Evolutionary conservation across 2,797 vertebrate genomes (phyloP).

Genomic region (Holocentrus rufus): DNA sequence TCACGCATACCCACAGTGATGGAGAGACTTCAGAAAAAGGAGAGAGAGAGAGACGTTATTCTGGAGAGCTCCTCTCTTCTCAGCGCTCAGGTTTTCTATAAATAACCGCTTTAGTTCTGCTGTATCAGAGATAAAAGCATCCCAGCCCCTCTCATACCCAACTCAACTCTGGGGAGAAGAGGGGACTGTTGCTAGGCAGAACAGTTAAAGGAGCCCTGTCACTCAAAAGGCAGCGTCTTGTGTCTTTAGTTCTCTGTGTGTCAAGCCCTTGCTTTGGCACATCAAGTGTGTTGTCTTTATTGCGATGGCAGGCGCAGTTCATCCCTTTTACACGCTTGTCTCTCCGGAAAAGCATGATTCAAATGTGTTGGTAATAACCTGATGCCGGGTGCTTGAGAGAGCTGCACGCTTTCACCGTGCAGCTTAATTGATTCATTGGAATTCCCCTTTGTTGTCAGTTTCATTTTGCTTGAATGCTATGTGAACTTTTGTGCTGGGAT

Average conservation of each 20-base stretch:
- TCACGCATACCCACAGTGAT: conserved; percentile 50
- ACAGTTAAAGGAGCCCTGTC: conserved; percentile 83
- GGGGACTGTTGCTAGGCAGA: conserved; percentile 83
- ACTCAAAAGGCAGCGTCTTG: conserved; percentile 63
- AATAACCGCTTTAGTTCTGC: conserved; percentile 84
- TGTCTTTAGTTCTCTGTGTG: conserved; percentile 57
- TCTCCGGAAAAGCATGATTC: conserved; percentile 69
- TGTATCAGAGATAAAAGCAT: conserved; percentile 84
- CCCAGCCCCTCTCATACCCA: conserved; percentile 65
- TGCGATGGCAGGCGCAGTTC: conserved; percentile 73
- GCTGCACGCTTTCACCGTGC: conserved; percentile 54
- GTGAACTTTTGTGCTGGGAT: conserved; percentile 71
- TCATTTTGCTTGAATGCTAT: conserved; percentile 66
- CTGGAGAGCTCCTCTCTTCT: conserved; percentile 62
- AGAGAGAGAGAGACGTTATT: conserved; percentile 50
- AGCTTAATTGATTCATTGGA: conserved; percentile 74
- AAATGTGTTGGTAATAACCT: conserved; percentile 71
- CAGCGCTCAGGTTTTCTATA: conserved; percentile 81
- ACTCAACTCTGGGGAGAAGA: conserved; percentile 74
- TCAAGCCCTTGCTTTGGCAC: conserved; percentile 69
- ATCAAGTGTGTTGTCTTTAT: conserved; percentile 74
- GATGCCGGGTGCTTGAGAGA: conserved; percentile 63
- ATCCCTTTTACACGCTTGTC: conserved; percentile 80
- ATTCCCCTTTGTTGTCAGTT: conserved; percentile 71
- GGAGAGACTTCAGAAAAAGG: conserved; percentile 64